These are phyloP conservation scores for Nansenia antarctica DNA, from an alignment of 2,113 vertebrate genomes.

Conservation along the genomic window DNA sequence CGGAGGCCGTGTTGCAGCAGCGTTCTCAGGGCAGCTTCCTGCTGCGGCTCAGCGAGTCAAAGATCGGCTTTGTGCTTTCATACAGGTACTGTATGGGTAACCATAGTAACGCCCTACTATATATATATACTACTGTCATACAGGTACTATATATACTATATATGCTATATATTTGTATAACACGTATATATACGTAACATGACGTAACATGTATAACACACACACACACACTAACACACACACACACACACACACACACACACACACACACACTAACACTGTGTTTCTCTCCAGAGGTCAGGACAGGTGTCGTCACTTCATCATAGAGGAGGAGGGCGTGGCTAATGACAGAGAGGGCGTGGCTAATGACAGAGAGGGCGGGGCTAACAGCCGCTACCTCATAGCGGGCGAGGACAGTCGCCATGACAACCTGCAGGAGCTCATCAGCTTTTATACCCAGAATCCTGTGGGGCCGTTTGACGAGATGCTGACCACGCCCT, in stretches of 20 bases:
- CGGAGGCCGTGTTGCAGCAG: slow-evolving; percentile 61
- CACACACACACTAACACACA: background rate
- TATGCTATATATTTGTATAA: too few species aligned
- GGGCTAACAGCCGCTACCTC: slow-evolving; percentile 65
- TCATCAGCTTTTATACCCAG: slow-evolving; percentile 65
- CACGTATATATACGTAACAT: too few species aligned
- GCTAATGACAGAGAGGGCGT: slow-evolving; percentile 42
- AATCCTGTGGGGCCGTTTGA: slow-evolving; percentile 68
- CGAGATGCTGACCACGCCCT: slow-evolving; percentile 70
- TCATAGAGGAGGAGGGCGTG: slow-evolving; percentile 74
- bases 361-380: slow-evolving; percentile 39
- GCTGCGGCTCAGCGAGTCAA: slow-evolving; percentile 66
- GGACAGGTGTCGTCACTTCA: slow-evolving; percentile 82
- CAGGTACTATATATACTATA: too few species aligned
- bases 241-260: background rate
- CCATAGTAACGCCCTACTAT: too few species aligned
- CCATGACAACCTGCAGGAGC: slow-evolving; percentile 66
- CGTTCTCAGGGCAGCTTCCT: slow-evolving; percentile 57
- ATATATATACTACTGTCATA: too few species aligned
- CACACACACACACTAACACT: background rate
- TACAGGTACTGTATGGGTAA: slow-evolving; percentile 57
- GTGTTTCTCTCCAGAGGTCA: slow-evolving; percentile 62
- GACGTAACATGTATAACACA: too few species aligned
- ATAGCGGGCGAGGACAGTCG: slow-evolving; percentile 77
- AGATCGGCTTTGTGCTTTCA: slow-evolving; percentile 65